Conservation (phyloP, 2,888 invertebrate genomes). For the Dascillus cervinus region DNA sequence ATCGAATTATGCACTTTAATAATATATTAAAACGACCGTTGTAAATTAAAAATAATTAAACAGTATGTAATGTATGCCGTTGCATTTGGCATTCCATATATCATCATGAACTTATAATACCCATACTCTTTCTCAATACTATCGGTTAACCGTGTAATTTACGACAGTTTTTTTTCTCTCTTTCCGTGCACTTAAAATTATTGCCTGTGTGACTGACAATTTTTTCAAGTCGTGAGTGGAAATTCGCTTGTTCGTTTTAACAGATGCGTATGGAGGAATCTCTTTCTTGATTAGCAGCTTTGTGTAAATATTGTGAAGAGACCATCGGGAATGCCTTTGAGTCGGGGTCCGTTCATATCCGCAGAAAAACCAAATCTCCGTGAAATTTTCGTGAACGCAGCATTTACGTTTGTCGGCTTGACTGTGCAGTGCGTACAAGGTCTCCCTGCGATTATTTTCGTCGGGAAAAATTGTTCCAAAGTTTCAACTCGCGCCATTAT, state of each 20-base stretch:
- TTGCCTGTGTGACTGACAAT: too few species aligned
- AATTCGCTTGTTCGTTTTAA: too few species aligned
- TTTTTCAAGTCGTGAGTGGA: too few species aligned
- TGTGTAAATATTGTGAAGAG: too few species aligned
- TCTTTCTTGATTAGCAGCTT: too few species aligned
- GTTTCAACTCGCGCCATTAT: too few species aligned
- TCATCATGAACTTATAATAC: slow-evolving; percentile 13
- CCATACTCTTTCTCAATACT: too few species aligned
- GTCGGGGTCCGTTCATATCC: slow-evolving; percentile 1
- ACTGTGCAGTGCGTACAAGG: background rate
- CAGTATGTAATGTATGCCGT: slow-evolving; percentile 26
- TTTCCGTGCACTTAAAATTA: too few species aligned
- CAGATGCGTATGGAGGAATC: too few species aligned
- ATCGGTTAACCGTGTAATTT: slow-evolving; percentile 13
- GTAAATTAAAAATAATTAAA: slow-evolving; percentile 40
- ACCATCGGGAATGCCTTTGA: too few species aligned
- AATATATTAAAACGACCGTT: slow-evolving; percentile 33
- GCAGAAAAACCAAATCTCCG: slow-evolving; percentile 8
- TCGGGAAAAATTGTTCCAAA: too few species aligned
- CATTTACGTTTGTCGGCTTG: background rate
- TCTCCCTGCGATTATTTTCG: background rate
- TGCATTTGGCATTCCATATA: slow-evolving; percentile 18
- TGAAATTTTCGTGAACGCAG: slow-evolving; percentile 3
- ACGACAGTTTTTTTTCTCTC: slow-evolving; percentile 13
- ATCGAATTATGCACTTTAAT: slow-evolving; percentile 36